A percentile compares a stretch with the other conserved stretches of the same genome.
phyloP scores from a whole-genome alignment of 2,888 invertebrate genomes.

The Dryocosmus kuriphilus region DNA sequence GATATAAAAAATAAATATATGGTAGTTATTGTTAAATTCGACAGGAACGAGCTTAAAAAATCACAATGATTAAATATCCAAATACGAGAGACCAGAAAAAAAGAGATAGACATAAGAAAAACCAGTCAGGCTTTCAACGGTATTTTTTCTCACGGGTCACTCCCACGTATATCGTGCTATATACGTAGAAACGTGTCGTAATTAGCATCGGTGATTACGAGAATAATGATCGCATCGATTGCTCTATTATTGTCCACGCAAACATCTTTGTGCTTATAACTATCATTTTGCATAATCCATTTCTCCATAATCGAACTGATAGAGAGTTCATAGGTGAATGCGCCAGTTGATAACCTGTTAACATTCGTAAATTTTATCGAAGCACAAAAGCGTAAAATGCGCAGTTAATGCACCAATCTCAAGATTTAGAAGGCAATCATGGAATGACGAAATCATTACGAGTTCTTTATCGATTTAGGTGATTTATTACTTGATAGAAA shows the following conservation, averaged over 20 bases:
- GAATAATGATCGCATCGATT: constrained; percentile 30
- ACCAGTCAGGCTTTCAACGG: constrained; percentile 16
- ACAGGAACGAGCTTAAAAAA: not conserved
- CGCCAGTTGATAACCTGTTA: constrained; percentile 1
- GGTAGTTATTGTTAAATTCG: not conserved
- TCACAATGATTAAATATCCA: not conserved
- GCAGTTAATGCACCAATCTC: not conserved
- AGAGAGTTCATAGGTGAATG: constrained; percentile 26
- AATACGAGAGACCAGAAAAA: not conserved
- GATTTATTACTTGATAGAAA: no score
- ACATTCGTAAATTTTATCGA: not conserved
- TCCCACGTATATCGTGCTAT: not conserved
- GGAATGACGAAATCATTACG: not conserved
- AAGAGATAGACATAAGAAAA: not conserved
- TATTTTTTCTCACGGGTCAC: constrained; percentile 30
- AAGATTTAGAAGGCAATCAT: not conserved
- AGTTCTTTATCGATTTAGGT: not conserved
- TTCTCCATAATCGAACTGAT: not conserved
- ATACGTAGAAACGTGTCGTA: not conserved
- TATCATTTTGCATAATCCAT: constrained; percentile 14
- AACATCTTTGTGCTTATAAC: not conserved
- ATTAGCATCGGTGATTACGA: constrained; percentile 30
- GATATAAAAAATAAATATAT: no score
- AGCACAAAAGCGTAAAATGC: not conserved
- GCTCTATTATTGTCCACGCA: constrained; percentile 7